These are phyloP conservation scores for Hydrophis major DNA, from an alignment of 2,797 vertebrate species.

Conservation along the genomic window DNA sequence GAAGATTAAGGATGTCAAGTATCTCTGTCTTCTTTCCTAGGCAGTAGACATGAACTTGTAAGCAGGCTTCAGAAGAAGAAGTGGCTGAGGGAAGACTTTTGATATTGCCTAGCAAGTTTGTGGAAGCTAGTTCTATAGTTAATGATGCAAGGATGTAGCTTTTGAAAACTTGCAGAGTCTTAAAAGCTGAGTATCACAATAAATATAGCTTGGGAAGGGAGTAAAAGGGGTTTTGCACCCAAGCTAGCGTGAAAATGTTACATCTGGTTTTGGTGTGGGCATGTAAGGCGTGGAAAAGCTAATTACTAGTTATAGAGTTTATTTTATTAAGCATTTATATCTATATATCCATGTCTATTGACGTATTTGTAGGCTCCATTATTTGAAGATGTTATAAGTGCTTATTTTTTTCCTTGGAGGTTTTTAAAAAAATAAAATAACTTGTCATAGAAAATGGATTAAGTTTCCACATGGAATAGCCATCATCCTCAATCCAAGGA, in stretches of 20 bases:
- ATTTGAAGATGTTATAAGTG: background rate
- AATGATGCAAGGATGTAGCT: conserved; percentile 9
- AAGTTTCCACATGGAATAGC: rapidly evolving
- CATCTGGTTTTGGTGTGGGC: background rate
- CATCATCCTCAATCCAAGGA: rapidly evolving
- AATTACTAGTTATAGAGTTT: background rate
- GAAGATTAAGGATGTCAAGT: conserved; percentile 48
- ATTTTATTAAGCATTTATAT: background rate
- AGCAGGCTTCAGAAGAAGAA: background rate
- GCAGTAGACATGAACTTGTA: conserved; percentile 20
- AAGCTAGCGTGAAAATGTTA: background rate
- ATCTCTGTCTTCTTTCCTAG: conserved; percentile 31
- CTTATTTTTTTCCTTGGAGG: background rate
- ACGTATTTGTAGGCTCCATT: background rate
- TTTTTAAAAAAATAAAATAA: background rate
- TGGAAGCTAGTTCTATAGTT: background rate
- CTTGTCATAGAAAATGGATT: background rate
- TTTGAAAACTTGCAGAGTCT: conserved; percentile 1
- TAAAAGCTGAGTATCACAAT: background rate
- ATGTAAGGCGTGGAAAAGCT: background rate
- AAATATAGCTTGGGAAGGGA: background rate
- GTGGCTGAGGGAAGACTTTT: conserved; percentile 23
- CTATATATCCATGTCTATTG: background rate
- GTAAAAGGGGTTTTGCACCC: background rate
- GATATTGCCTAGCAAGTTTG: background rate